phyloP scores from a whole-genome alignment of 2,113 vertebrate genomes.

The Limnothrissa miodon region DNA sequence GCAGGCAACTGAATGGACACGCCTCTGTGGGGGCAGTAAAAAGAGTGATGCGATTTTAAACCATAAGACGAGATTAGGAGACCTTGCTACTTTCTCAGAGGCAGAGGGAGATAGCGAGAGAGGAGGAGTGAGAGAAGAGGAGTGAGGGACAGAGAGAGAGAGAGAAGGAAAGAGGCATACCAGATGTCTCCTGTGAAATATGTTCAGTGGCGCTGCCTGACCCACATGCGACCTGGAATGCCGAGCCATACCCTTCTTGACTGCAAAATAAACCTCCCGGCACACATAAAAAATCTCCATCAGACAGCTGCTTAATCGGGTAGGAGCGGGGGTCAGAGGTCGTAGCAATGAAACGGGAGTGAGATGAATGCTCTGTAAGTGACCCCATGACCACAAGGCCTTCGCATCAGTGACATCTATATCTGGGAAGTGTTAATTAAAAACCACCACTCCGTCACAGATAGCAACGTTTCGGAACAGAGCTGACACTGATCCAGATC shows the following conservation, averaged over 20 bases:
- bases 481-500: no score
- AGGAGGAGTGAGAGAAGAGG: not conserved
- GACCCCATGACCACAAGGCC: slow-evolving; percentile 29
- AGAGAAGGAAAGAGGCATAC: not conserved
- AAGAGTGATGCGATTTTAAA: slow-evolving; percentile 9
- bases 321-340: slow-evolving; percentile 20
- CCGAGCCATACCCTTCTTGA: slow-evolving; percentile 24
- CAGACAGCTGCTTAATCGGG: slow-evolving; percentile 30
- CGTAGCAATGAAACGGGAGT: slow-evolving; percentile 29
- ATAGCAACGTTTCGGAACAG: not conserved
- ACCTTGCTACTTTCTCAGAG: slow-evolving; percentile 28
- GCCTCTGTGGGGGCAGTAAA: not conserved
- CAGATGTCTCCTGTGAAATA: slow-evolving; percentile 18
- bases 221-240: slow-evolving; percentile 32
- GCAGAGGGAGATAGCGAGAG: slow-evolving; percentile 18
- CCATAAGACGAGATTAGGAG: not conserved
- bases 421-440: not conserved
- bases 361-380: slow-evolving; percentile 22
- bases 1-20: not conserved
- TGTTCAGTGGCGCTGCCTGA: slow-evolving; percentile 28
- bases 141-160: slow-evolving; percentile 25
- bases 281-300: slow-evolving; percentile 26
- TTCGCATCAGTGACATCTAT: not conserved
- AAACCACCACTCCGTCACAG: not conserved
- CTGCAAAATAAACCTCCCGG: slow-evolving; percentile 28